Conservation (phyloP, 2,797 vertebrate genomes). For the Calcarius lapponicus region DNA sequence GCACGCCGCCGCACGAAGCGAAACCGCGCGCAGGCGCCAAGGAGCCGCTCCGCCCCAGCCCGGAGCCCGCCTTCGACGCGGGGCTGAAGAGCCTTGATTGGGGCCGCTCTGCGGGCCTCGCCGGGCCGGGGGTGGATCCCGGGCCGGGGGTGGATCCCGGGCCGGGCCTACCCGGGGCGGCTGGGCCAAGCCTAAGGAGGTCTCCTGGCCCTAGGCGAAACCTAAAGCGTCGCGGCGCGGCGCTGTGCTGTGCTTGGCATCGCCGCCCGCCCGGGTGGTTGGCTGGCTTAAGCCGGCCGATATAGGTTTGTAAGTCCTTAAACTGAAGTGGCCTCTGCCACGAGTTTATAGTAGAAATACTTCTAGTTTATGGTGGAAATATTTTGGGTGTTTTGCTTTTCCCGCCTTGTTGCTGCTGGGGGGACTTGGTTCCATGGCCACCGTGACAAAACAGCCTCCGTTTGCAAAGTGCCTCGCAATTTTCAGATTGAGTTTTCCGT, state of each 20-base stretch:
- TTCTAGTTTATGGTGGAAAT: neutral
- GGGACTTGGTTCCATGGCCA: fast-evolving
- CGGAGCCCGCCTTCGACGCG: fast-evolving
- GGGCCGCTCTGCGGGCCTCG: fast-evolving
- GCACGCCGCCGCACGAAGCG: neutral
- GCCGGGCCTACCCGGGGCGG: fast-evolving
- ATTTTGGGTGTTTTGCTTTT: fast-evolving
- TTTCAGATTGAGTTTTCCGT: neutral
- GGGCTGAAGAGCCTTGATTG: fast-evolving
- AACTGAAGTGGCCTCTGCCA: fast-evolving
- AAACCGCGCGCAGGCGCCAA: neutral
- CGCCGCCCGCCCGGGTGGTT: fast-evolving
- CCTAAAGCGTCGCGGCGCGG: fast-evolving
- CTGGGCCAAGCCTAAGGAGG: fast-evolving
- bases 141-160: no score
- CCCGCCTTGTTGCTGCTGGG: fast-evolving
- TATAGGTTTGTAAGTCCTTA: neutral
- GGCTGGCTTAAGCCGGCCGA: fast-evolving
- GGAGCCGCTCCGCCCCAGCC: fast-evolving
- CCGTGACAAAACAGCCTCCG: fast-evolving
- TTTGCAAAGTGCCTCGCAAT: neutral
- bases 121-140: fast-evolving
- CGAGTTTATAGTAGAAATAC: neutral
- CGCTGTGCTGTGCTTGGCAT: fast-evolving
- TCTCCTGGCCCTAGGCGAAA: fast-evolving